These are phyloP conservation scores for Podotricha telesiphe DNA, from an alignment of 2,888 invertebrate species.

Conservation along the genomic window DNA sequence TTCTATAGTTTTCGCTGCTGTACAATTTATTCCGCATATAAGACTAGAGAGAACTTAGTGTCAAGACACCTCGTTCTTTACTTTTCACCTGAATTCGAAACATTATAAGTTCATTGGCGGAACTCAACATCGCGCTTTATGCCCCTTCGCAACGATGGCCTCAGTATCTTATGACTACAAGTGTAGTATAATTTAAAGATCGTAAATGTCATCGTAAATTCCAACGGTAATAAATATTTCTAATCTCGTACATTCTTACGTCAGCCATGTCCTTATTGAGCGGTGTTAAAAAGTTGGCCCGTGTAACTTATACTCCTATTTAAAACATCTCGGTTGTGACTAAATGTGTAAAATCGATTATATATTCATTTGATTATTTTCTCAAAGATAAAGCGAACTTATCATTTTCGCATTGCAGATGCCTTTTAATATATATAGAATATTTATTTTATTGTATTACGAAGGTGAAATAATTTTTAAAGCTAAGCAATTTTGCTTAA, in stretches of 20 bases:
- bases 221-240: constrained; percentile 16
- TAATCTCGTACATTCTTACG: constrained; percentile 18
- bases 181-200: constrained; percentile 7
- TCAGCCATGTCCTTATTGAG: constrained; percentile 13
- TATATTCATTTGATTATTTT: constrained; percentile 9
- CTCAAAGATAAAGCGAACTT: background rate
- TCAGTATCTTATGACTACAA: background rate
- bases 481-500: no score
- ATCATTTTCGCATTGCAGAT: background rate
- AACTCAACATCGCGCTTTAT: no score
- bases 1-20: background rate
- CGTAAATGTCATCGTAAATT: constrained; percentile 26
- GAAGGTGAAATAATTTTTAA: no score
- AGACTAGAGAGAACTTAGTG: no score
- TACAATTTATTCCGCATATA: background rate
- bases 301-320: background rate
- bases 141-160: no score
- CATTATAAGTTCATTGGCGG: no score
- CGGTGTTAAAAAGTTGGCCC: constrained; percentile 1
- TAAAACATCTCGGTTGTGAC: background rate
- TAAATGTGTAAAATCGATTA: background rate
- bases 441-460: no score
- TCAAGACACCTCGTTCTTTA: no score
- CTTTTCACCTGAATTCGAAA: no score
- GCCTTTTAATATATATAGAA: background rate